These are phyloP conservation scores for Diaprepes abbreviatus DNA, from an alignment of 2,888 invertebrate species.

Conservation along the genomic window DNA sequence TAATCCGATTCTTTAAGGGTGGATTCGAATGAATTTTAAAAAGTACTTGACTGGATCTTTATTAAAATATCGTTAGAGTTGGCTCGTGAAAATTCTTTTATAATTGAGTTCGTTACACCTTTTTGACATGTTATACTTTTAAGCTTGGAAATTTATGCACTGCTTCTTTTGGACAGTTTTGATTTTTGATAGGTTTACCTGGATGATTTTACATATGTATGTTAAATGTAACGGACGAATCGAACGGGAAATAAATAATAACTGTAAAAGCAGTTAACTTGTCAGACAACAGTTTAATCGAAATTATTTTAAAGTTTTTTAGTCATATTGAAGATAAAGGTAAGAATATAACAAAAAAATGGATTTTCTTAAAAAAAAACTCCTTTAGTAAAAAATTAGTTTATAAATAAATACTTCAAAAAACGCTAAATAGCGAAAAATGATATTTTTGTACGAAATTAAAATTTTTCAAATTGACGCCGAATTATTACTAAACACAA, in stretches of 20 bases:
- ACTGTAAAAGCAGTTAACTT: no score
- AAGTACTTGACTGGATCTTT: constrained; percentile 5
- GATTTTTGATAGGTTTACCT: constrained; percentile 3
- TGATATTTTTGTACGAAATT: no score
- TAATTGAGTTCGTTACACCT: constrained; percentile 24
- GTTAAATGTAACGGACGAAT: neutral
- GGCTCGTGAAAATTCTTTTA: constrained; percentile 19
- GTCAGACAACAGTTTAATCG: no score
- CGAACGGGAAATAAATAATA: neutral
- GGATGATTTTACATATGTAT: neutral
- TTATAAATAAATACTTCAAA: no score
- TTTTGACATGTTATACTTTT: constrained; percentile 40
- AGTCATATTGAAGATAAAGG: no score
- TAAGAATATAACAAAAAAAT: no score
- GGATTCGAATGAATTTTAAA: neutral
- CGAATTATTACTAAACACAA: no score
- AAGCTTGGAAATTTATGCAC: constrained; percentile 8
- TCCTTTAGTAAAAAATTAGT: no score
- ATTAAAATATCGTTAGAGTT: constrained; percentile 8
- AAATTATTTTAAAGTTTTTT: no score
- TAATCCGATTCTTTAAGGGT: constrained; percentile 15
- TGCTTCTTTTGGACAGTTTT: constrained; percentile 6
- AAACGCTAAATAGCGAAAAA: no score
- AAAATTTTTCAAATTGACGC: no score
- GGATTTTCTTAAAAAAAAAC: no score